phyloP scores from a whole-genome alignment of 2,797 vertebrate species.

The Champsocephalus esox region DNA sequence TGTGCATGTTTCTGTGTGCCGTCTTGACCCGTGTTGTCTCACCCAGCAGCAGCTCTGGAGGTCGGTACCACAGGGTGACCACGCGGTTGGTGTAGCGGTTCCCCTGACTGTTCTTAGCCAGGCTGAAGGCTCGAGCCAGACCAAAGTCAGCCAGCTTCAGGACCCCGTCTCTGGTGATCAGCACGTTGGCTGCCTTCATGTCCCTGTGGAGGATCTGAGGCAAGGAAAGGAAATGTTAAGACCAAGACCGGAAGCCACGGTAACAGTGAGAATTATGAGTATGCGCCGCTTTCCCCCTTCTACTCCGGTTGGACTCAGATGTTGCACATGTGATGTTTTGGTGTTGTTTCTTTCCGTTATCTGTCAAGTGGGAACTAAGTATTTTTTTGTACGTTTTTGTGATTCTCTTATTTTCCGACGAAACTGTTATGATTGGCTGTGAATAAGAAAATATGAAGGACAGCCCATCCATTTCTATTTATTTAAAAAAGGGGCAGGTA shows the following conservation, averaged over 20 bases:
- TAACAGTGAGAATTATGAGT: background rate
- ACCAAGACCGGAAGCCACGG: background rate
- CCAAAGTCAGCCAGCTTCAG: constrained; percentile 97
- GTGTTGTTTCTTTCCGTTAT: no score
- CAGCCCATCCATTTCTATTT: no score
- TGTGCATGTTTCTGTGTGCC: background rate
- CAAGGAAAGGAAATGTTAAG: background rate
- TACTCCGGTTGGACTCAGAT: no score
- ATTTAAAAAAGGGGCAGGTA: no score
- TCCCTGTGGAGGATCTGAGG: constrained; percentile 95
- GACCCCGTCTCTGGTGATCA: constrained; percentile 96
- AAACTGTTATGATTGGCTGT: no score
- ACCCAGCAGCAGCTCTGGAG: constrained; percentile 96
- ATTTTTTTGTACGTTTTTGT: no score
- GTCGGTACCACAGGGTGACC: constrained; percentile 97
- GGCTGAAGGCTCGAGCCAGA: constrained; percentile 95
- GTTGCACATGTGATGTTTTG: no score
- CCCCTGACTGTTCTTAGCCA: constrained; percentile 98
- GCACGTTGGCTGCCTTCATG: constrained; percentile 97
- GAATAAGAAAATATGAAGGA: no score
- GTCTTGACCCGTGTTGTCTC: constrained; percentile 13
- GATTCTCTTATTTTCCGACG: no score
- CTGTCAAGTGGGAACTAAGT: no score
- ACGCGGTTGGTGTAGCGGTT: constrained; percentile 98
- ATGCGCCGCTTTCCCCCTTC: no score